Percentiles rank a stretch among this genome's conserved stretches.
Conservation (phyloP, 2,888 invertebrate species). For the Caenorhabditis panamensis region DNA sequence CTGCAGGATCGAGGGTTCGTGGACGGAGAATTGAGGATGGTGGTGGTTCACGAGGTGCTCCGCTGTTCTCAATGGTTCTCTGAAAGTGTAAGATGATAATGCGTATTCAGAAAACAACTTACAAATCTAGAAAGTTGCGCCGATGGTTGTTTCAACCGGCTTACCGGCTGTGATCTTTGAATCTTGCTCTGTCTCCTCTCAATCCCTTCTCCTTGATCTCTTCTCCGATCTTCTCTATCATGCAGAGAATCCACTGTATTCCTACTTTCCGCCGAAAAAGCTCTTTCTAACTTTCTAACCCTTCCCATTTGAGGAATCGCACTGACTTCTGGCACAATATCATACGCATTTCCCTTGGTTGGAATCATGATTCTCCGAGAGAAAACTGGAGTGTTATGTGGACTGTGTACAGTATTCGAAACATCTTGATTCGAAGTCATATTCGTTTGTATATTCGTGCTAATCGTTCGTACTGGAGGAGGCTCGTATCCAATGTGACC, state of each 20-base stretch:
- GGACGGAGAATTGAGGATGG: conserved; percentile 31
- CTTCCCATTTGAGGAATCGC: conserved; percentile 53
- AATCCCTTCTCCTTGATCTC: conserved; percentile 27
- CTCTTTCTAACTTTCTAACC: conserved; percentile 59
- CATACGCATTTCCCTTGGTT: conserved; percentile 48
- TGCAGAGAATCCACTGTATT: conserved; percentile 58
- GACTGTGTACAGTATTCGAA: conserved; percentile 51
- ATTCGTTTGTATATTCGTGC: not conserved
- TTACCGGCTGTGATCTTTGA: conserved; percentile 65
- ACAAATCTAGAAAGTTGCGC: conserved; percentile 44
- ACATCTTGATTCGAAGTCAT: conserved; percentile 50
- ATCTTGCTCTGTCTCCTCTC: conserved; percentile 59
- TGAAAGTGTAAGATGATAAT: conserved; percentile 23
- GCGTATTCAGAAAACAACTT: not conserved
- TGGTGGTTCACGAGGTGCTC: conserved; percentile 21
- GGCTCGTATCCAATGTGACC: conserved; percentile 47
- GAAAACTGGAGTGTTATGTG: conserved; percentile 53
- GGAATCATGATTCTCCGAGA: conserved; percentile 43
- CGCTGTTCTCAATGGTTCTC: conserved; percentile 50
- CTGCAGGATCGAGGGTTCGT: conserved; percentile 25
- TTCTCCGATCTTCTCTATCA: conserved; percentile 49
- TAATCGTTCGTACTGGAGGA: conserved; percentile 7
- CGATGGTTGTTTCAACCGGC: conserved; percentile 60
- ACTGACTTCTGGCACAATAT: conserved; percentile 52
- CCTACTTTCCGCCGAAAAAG: conserved; percentile 50